These are phyloP conservation scores for Nyctibius grandis DNA, from an alignment of 2,797 vertebrate species.

Conservation along the genomic window DNA sequence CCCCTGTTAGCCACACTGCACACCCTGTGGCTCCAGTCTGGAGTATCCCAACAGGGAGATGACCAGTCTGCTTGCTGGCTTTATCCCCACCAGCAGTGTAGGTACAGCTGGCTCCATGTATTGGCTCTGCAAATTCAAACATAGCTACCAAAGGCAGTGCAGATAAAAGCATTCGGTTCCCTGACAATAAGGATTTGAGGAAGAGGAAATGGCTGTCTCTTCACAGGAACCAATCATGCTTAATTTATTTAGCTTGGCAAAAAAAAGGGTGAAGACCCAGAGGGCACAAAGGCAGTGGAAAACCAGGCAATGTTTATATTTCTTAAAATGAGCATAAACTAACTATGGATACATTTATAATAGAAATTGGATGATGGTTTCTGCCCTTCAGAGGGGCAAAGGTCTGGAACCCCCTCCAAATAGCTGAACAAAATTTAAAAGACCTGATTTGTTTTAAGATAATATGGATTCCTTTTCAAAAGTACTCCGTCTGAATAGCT, in stretches of 20 bases:
- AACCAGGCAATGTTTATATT: neutral
- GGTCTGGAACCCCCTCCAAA: neutral
- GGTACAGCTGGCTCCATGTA: neutral
- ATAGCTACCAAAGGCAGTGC: neutral
- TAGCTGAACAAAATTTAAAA: neutral
- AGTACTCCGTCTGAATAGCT: neutral
- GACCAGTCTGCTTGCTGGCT: neutral
- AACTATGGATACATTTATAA: neutral
- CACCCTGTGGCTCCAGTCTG: neutral
- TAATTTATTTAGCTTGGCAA: neutral
- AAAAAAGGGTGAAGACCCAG: neutral
- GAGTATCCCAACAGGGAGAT: neutral
- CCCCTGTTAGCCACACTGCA: neutral
- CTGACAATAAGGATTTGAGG: neutral
- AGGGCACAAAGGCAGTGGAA: neutral
- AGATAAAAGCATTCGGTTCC: neutral
- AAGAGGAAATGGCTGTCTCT: neutral
- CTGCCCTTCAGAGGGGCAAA: neutral
- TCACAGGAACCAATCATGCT: neutral
- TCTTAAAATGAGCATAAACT: neutral
- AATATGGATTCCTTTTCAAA: neutral
- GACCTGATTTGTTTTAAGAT: neutral
- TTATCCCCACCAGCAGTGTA: too few relatives aligned
- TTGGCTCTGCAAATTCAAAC: neutral
- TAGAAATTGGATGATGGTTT: neutral